Percentiles rank a stretch among this genome's conserved stretches.
Evolutionary conservation across 2,888 invertebrate genomes (phyloP).

Genomic region (Tinea pellionella): DNA sequence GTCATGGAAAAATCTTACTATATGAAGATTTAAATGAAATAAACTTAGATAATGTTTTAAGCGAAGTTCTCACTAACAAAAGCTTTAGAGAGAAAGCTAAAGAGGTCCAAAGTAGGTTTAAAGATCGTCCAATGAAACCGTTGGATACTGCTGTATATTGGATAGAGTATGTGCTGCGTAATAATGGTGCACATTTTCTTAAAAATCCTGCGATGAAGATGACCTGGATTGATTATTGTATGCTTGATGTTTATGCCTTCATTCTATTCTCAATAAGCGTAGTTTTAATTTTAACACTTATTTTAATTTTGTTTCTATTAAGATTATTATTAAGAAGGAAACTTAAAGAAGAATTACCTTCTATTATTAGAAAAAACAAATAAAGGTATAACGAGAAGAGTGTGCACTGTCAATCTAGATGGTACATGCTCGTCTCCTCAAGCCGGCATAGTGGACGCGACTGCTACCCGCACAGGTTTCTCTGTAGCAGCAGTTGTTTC

Average conservation of each 20-base stretch:
- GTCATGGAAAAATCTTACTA: slow-evolving; percentile 49
- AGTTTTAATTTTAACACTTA: slow-evolving; percentile 18
- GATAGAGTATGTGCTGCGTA: slow-evolving; percentile 68
- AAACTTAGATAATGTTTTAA: slow-evolving; percentile 32
- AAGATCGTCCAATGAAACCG: slow-evolving; percentile 62
- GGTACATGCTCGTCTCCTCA: no score
- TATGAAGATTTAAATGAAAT: slow-evolving; percentile 53
- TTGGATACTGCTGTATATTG: slow-evolving; percentile 63
- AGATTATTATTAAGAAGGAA: background rate
- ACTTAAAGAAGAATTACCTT: background rate
- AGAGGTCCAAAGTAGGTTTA: slow-evolving; percentile 51
- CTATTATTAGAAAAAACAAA: slow-evolving; percentile 1
- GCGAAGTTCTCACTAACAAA: slow-evolving; percentile 47
- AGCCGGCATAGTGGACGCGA: no score
- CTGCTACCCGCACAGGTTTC: no score
- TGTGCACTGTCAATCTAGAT: no score
- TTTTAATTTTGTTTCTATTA: slow-evolving; percentile 19
- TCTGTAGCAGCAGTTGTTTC: no score
- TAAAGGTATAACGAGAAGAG: no score
- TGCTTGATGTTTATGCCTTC: slow-evolving; percentile 54
- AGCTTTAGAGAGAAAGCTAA: slow-evolving; percentile 39
- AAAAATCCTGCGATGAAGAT: slow-evolving; percentile 57
- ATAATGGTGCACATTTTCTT: slow-evolving; percentile 63
- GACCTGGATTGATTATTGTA: slow-evolving; percentile 43
- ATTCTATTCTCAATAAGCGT: slow-evolving; percentile 19